Evolutionary conservation across 2,888 invertebrate species (phyloP).

Genomic region (Scotopteryx bipunctaria): DNA sequence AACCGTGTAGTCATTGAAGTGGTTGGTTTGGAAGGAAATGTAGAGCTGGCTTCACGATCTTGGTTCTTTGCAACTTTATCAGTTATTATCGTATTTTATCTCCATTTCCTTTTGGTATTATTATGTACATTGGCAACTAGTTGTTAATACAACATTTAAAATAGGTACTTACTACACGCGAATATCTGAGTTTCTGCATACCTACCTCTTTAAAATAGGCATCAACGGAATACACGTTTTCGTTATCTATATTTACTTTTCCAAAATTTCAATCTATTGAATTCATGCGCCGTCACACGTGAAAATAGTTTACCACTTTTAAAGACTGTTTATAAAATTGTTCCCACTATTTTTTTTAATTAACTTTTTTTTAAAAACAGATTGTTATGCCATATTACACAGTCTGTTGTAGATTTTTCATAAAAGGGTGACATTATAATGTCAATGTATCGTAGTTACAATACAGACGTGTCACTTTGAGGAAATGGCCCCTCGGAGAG

Average conservation of each 20-base stretch:
- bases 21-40: background rate
- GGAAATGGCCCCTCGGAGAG: slow-evolving; percentile 39
- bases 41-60: slow-evolving; percentile 1
- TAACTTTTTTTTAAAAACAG: slow-evolving; percentile 18
- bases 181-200: too few species aligned
- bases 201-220: background rate
- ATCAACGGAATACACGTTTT: slow-evolving; percentile 2
- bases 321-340: background rate
- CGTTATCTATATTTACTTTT: slow-evolving; percentile 10
- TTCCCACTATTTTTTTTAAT: background rate
- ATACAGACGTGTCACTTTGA: slow-evolving; percentile 38
- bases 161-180: too few species aligned
- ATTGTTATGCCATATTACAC: slow-evolving; percentile 30
- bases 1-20: slow-evolving; percentile 9
- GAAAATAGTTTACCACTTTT: background rate
- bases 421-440: slow-evolving; percentile 33
- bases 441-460: slow-evolving; percentile 30
- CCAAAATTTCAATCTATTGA: background rate
- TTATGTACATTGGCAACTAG: background rate
- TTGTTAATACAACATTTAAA: too few species aligned
- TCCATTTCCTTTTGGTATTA: background rate
- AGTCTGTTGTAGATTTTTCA: slow-evolving; percentile 31
- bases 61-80: slow-evolving; percentile 2
- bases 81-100: background rate
- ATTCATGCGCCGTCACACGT: slow-evolving; percentile 7